Conservation (phyloP, 2,888 invertebrate species). For the Cephonodes hylas region DNA sequence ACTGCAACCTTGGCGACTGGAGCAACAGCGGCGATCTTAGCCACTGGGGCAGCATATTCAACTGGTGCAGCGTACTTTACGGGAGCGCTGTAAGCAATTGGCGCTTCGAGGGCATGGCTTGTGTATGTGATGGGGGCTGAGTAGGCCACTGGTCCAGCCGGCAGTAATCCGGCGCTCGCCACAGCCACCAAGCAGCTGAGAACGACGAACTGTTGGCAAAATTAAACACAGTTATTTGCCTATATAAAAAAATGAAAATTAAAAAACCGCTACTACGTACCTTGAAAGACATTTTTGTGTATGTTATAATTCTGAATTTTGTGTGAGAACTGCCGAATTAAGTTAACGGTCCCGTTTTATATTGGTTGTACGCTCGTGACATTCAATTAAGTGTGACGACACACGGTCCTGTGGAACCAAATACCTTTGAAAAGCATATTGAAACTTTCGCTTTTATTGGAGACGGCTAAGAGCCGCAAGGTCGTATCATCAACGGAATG, state of each 20-base stretch:
- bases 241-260: background rate
- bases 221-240: background rate
- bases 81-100: conserved; percentile 35
- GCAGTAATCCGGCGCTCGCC: conserved; percentile 50
- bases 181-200: conserved; percentile 50
- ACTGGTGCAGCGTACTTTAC: conserved; percentile 44
- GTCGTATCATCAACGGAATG: conserved; percentile 51
- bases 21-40: conserved; percentile 36
- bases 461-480: conserved; percentile 51
- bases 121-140: conserved; percentile 37
- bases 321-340: conserved; percentile 52
- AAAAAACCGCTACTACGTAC: conserved; percentile 31
- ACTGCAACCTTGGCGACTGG: conserved; percentile 38
- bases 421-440: conserved; percentile 51
- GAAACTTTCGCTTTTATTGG: conserved; percentile 69
- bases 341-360: conserved; percentile 54
- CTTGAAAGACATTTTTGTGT: conserved; percentile 65
- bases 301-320: conserved; percentile 46
- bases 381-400: conserved; percentile 55
- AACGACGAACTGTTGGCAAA: conserved; percentile 43
- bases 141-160: conserved; percentile 35
- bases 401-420: conserved; percentile 48
- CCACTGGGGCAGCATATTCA: conserved; percentile 45
- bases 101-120: conserved; percentile 23
- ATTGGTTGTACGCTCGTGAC: conserved; percentile 46